Conservation (phyloP, 2,888 invertebrate species). For the Pteria penguin region DNA sequence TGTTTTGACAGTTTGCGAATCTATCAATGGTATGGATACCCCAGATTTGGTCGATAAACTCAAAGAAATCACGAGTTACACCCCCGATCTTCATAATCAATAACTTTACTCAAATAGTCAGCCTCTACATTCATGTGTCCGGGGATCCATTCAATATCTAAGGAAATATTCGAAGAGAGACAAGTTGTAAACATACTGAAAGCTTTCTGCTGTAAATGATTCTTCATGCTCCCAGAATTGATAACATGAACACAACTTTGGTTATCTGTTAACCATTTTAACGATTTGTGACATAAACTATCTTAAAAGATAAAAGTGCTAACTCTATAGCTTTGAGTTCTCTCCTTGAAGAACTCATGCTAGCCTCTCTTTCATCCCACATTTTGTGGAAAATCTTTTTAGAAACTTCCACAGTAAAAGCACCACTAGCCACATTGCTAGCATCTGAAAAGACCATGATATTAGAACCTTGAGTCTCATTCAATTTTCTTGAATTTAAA, state of each 20-base stretch:
- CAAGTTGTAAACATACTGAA: background rate
- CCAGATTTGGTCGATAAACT: background rate
- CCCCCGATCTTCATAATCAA: slow-evolving; percentile 3
- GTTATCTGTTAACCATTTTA: background rate
- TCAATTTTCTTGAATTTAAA: background rate
- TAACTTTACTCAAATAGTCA: background rate
- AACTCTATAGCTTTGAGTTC: slow-evolving; percentile 11
- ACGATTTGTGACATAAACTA: background rate
- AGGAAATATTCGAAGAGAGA: background rate
- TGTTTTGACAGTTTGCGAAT: slow-evolving; percentile 5
- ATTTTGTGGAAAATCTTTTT: background rate
- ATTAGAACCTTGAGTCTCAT: background rate
- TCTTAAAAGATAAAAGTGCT: background rate
- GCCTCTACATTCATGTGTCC: slow-evolving; percentile 4
- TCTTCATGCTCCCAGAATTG: background rate
- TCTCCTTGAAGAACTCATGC: background rate
- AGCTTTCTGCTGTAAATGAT: background rate
- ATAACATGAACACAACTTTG: background rate
- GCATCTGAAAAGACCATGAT: slow-evolving; percentile 9
- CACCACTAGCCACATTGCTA: slow-evolving; percentile 2
- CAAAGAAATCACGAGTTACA: background rate
- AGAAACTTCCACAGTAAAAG: background rate
- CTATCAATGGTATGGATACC: slow-evolving; percentile 6
- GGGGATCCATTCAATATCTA: background rate
- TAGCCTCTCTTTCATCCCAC: background rate